These are phyloP conservation scores for Drosophila cracens DNA, from an alignment of 2,888 invertebrate species.

Conservation along the genomic window DNA sequence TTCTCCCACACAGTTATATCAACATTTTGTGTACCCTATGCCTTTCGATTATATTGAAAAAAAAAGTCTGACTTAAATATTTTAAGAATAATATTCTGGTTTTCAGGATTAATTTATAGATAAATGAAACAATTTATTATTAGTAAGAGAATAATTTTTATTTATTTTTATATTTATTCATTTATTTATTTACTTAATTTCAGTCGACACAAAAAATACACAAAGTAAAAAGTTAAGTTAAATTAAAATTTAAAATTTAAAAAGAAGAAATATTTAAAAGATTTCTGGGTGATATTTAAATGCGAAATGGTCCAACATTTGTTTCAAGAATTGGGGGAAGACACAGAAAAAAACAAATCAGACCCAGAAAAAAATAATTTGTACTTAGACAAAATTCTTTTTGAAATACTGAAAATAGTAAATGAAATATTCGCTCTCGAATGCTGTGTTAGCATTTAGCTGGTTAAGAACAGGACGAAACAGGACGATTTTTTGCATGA, in stretches of 20 bases:
- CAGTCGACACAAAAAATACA: no score
- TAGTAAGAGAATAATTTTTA: background rate
- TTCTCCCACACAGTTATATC: conserved; percentile 45
- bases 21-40: conserved; percentile 21
- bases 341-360: no score
- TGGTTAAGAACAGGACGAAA: background rate
- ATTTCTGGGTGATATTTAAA: no score
- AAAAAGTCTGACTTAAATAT: background rate
- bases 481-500: background rate
- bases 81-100: background rate
- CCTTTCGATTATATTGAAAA: no score
- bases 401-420: background rate
- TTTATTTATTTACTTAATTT: no score
- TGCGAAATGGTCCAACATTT: no score
- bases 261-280: no score
- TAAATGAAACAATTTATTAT: background rate
- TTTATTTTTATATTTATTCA: background rate
- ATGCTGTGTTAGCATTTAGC: background rate
- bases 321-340: no score
- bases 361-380: no score
- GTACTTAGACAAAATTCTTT: background rate
- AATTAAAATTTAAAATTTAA: no score
- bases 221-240: no score
- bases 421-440: background rate
- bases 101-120: background rate